Evolutionary conservation across 2,797 vertebrate genomes (phyloP).

Genomic region (Centroberyx gerrardi): DNA sequence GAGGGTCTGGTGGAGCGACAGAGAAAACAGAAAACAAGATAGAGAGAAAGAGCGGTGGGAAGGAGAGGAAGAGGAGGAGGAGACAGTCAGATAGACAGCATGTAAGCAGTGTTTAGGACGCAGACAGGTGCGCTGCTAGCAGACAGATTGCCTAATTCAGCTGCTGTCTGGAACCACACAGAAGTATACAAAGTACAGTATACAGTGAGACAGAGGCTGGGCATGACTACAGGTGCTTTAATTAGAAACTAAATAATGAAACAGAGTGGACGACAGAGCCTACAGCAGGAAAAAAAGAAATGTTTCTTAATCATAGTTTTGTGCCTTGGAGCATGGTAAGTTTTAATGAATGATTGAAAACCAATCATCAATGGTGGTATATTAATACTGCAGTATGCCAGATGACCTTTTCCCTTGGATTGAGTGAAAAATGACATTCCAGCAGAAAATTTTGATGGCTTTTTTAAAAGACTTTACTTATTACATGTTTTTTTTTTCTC

Average conservation of each 20-base stretch:
- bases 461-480: constrained; percentile 30
- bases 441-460: constrained; percentile 44
- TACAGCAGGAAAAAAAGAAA: constrained; percentile 55
- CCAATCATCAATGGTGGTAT: constrained; percentile 84
- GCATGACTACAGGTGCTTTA: constrained; percentile 74
- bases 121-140: constrained; percentile 22
- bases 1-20: neutral
- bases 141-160: constrained; percentile 34
- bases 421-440: constrained; percentile 78
- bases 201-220: constrained; percentile 25
- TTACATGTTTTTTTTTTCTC: constrained; percentile 27
- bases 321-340: constrained; percentile 82
- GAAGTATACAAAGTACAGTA: constrained; percentile 40
- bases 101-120: constrained; percentile 35
- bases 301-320: constrained; percentile 85
- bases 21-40: constrained; percentile 8
- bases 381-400: constrained; percentile 78
- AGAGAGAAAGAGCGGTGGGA: constrained; percentile 23
- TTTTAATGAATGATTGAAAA: constrained; percentile 89
- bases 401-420: constrained; percentile 83
- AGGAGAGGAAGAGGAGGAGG: constrained; percentile 7
- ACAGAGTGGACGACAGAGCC: constrained; percentile 59
- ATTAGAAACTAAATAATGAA: constrained; percentile 82
- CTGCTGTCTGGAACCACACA: constrained; percentile 36
- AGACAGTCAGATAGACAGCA: constrained; percentile 19